Conservation (phyloP, 2,888 invertebrate genomes). For the Diarsia rubi region DNA sequence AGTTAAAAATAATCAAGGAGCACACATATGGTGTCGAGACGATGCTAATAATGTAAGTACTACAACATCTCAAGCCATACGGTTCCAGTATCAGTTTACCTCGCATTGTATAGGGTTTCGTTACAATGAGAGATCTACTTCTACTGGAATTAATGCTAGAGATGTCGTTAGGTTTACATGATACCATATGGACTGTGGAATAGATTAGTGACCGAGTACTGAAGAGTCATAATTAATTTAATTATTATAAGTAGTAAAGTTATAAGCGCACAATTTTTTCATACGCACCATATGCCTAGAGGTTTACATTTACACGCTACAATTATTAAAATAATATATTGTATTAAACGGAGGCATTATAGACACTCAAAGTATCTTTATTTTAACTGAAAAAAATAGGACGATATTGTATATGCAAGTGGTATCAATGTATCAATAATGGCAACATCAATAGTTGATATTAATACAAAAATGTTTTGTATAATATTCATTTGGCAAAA, state of each 20-base stretch:
- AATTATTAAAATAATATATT: not conserved
- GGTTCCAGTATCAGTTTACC: not conserved
- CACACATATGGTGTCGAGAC: constrained; percentile 37
- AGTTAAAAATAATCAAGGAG: constrained; percentile 26
- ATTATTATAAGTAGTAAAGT: constrained; percentile 13
- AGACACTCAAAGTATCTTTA: not conserved
- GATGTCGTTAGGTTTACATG: not conserved
- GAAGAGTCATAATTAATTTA: constrained; percentile 5
- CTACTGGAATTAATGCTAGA: not conserved
- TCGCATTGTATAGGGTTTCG: not conserved
- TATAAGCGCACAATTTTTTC: too few species aligned
- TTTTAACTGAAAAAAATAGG: not conserved
- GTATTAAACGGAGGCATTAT: not conserved
- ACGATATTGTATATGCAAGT: not conserved
- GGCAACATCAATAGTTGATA: too few species aligned
- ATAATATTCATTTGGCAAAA: too few species aligned
- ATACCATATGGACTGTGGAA: constrained; percentile 9
- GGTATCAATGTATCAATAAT: too few species aligned
- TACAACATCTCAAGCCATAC: not conserved
- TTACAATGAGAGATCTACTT: not conserved
- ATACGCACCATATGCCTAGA: not conserved
- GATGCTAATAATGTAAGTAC: not conserved
- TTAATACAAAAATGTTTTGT: too few species aligned
- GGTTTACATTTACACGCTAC: not conserved
- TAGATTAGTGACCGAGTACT: constrained; percentile 13